A percentile compares a stretch with the other conserved stretches of the same genome.
phyloP scores from a whole-genome alignment of 2,888 invertebrate species.

The Strigamia transsilvanica region DNA sequence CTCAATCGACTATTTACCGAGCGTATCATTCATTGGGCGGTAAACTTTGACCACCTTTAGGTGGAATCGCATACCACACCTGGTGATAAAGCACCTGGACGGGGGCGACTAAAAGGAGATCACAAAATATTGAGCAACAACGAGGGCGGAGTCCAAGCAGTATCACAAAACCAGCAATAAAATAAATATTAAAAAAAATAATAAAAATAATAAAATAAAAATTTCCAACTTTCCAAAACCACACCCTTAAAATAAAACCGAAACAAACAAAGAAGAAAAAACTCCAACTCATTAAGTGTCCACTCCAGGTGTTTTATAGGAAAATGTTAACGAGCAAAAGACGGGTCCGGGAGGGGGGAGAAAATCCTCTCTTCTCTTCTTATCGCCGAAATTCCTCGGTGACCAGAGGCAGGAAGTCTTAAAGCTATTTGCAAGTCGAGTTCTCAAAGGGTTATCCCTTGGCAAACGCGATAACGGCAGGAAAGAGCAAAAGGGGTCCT shows the following conservation, averaged over 20 bases:
- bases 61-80: constrained; percentile 48
- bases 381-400: constrained; percentile 33
- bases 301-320: constrained; percentile 32
- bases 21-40: constrained; percentile 49
- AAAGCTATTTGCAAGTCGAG: constrained; percentile 43
- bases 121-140: not conserved
- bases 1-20: constrained; percentile 49
- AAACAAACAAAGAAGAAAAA: not conserved
- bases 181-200: not conserved
- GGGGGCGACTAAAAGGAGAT: not conserved
- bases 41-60: constrained; percentile 48
- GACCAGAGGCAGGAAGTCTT: constrained; percentile 44
- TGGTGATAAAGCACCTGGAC: constrained; percentile 49
- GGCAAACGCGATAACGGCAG: constrained; percentile 41
- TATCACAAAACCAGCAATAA: not conserved
- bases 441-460: constrained; percentile 48
- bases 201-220: not conserved
- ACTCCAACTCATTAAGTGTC: not conserved
- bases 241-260: not conserved
- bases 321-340: constrained; percentile 29
- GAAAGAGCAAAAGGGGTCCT: constrained; percentile 42
- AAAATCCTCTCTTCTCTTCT: constrained; percentile 1
- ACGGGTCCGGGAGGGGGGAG: not conserved
- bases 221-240: too few relatives aligned
- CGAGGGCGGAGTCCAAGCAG: not conserved